Conservation (phyloP, 2,113 vertebrate species). For the Pterocles burchelli region DNA sequence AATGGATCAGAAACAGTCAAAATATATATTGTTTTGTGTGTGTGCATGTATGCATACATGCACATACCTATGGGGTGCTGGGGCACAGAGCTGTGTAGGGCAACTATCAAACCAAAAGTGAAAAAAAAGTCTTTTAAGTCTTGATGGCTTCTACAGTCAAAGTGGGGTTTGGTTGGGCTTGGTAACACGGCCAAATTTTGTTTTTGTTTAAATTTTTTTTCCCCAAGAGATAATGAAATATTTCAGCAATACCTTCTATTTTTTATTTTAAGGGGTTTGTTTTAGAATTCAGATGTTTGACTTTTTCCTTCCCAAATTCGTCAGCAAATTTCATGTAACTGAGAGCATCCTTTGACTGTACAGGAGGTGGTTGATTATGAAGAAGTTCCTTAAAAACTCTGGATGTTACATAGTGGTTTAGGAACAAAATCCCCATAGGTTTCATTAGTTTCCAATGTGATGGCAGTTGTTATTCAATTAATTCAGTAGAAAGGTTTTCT, state of each 20-base stretch:
- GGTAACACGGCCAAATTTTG: background rate
- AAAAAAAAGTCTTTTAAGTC: background rate
- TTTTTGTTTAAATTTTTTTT: background rate
- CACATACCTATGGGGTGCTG: background rate
- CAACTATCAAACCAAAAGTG: background rate
- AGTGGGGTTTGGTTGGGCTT: background rate
- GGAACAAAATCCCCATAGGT: conserved; percentile 7
- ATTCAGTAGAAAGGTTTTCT: conserved; percentile 41
- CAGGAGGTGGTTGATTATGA: conserved; percentile 20
- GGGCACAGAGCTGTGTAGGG: background rate
- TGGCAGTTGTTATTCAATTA: conserved; percentile 56
- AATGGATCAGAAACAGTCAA: background rate
- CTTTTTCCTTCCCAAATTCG: conserved; percentile 23
- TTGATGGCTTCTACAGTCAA: background rate
- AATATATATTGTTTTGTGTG: background rate
- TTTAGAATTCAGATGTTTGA: background rate
- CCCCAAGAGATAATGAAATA: background rate
- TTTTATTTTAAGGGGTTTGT: background rate
- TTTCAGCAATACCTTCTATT: background rate
- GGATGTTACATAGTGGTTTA: conserved; percentile 27
- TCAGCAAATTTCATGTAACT: conserved; percentile 7
- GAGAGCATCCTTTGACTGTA: background rate
- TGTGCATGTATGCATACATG: background rate
- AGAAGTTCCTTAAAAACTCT: conserved; percentile 55
- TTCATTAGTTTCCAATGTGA: conserved; percentile 48